These are phyloP conservation scores for Coptodon rendalli DNA, from an alignment of 2,113 vertebrate species.

Conservation along the genomic window DNA sequence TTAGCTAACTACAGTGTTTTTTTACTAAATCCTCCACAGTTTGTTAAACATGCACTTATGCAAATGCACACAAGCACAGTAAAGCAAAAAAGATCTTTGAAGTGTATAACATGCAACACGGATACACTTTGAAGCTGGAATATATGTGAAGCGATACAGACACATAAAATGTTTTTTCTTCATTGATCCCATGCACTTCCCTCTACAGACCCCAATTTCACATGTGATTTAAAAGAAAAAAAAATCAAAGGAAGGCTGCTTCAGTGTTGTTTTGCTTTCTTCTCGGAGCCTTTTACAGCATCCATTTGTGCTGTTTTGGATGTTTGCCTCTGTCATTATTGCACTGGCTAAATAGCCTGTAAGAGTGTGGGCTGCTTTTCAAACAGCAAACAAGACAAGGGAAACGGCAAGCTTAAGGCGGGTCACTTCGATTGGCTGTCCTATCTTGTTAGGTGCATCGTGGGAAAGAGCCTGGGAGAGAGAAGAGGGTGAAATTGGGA, in stretches of 20 bases:
- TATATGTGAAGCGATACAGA: background rate
- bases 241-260: background rate
- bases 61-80: background rate
- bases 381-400: slow-evolving; percentile 22
- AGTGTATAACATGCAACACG: background rate
- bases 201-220: background rate
- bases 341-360: slow-evolving; percentile 24
- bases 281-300: background rate
- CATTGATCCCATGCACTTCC: background rate
- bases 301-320: slow-evolving; percentile 29
- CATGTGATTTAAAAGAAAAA: background rate
- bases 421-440: slow-evolving; percentile 62
- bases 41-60: background rate
- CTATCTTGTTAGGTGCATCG: slow-evolving; percentile 54
- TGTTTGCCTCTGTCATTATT: slow-evolving; percentile 39
- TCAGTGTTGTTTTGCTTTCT: background rate
- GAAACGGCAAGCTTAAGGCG: slow-evolving; percentile 20
- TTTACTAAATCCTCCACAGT: background rate
- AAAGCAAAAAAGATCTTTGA: background rate
- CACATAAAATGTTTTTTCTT: background rate
- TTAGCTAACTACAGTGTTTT: background rate
- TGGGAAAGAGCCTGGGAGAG: slow-evolving; percentile 9
- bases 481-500: background rate
- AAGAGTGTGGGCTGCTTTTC: slow-evolving; percentile 34
- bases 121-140: background rate